Base-by-base conservation (phyloP, 2,888 invertebrate species). In the Spisula subtruncata region DNA sequence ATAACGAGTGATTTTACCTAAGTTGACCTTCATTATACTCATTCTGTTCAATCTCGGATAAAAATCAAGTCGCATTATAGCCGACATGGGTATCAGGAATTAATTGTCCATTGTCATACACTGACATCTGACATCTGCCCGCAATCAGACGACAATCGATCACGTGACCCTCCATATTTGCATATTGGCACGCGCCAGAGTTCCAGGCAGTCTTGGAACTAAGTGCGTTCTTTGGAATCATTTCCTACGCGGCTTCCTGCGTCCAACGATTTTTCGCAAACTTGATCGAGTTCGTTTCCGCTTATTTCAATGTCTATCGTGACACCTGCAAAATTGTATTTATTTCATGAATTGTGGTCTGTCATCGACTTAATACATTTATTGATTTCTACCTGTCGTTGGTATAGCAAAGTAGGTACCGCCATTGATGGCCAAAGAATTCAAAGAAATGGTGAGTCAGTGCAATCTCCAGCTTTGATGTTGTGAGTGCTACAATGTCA, bases 101-200 rank as follows among this genome's bases (percentile, higher is more conserved):
- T 81, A 90, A 85, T 90, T 88, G 86, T 41, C 90, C 90, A 92
- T 90, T 92, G 91, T 84, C 51, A 20, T 32, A 51, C 66, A 48
- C 12, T 85, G 85, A 85, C 85, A 85, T 85, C 91, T 92, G 91
- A 90, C 91, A 92, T 92, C 91, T 92, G 91, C 90, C 88, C 87
- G 71, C 85, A 56, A 83, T 88, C 86, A 86, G 89, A 79, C 90
- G 87, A 75, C 84, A 83, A 87, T 83, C 80, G 81, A 92, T 87
- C 90, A 92, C 91, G 87, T 92, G 91, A 90, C 89, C 87, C 60
- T 82, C 81, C 54, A 60, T 54, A 92, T 92, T 92, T 90, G 88
- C 90, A 92, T 90, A 89, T 56, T 32, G 79, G 89, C 91, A 92
- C 91, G 90, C 90, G 91, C 85, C 25, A 25, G 82, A 85, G 48